Evolutionary conservation across 2,888 invertebrate species (phyloP).

Genomic region (Muschampia plurimacula): DNA sequence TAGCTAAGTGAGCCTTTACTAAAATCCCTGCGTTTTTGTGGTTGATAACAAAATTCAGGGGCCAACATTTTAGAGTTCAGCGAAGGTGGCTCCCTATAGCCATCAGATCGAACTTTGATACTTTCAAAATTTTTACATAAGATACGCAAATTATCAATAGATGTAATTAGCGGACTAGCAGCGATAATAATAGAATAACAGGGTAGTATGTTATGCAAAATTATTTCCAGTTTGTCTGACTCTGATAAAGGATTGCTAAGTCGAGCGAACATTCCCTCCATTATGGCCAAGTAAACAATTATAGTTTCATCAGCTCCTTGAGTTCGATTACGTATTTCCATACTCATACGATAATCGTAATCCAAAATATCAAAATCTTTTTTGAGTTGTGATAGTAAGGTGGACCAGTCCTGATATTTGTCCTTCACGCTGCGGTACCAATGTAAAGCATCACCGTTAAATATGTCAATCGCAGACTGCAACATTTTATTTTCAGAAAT

Average conservation of each 20-base stretch:
- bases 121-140: slow-evolving; percentile 41
- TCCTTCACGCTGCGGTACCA: slow-evolving; percentile 40
- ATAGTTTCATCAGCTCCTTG: slow-evolving; percentile 43
- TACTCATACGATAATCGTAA: slow-evolving; percentile 28
- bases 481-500: neutral
- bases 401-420: no score
- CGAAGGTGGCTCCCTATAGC: no score
- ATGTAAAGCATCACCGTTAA: slow-evolving; percentile 38
- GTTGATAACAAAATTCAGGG: no score
- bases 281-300: slow-evolving; percentile 42
- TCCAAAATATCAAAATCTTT: slow-evolving; percentile 35
- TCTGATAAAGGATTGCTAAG: slow-evolving; percentile 21
- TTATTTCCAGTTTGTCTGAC: slow-evolving; percentile 31
- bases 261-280: slow-evolving; percentile 40
- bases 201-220: slow-evolving; percentile 43
- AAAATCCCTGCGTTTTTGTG: no score
- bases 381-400: neutral
- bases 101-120: neutral
- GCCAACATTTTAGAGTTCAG: no score
- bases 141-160: slow-evolving; percentile 31
- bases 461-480: neutral
- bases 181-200: slow-evolving; percentile 38
- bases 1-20: no score
- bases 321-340: slow-evolving; percentile 43
- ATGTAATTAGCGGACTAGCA: slow-evolving; percentile 24